Evolutionary conservation across 2,797 vertebrate species (phyloP), one percentile per base, ranked within the genome.

Genomic region (Acanthurus leucopareius): DNA sequence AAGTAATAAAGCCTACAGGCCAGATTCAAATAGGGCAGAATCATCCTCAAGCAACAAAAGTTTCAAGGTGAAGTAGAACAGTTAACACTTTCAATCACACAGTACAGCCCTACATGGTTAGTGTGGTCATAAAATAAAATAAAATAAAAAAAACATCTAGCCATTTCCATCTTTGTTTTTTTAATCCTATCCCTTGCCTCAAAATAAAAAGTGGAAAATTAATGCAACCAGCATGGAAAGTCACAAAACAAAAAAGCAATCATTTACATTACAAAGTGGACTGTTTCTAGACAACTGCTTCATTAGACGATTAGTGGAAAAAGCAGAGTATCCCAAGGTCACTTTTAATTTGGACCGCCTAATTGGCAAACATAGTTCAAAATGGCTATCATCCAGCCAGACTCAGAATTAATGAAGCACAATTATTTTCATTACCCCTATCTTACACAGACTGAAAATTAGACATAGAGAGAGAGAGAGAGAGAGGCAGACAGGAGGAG

Each of bases 301-400:
- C 96, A 97, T 97, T 97, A 97, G 96, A 92, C 91, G 89, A 96
- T 79, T 93, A 96, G 93, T 96, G 94, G 95, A 94, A 95, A 95
- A 94, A 94, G 93, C 95, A 91, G 93, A 95, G 95, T 94, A 95
- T 95, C 97, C 97, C 96, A 97, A 98, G 97, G 97, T 99, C 97
- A 98, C 95, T 97, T 97, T 97, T 97, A 97, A 99, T 98, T 99
- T 97, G 97, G 96, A 96, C 96, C 86, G 94, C 93, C 96, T 98
- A 99, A 99, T 98, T 98, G 97, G 97, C 97, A 98, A 98, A 98
- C 96, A 97, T 95, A 96, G 95, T 97, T 98, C 96, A 97, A 97
- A 98, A 98, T 97, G 97, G 96, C 96, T 96, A 97, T 97, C 96
- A 97, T 97, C 96, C 96, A 97, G 95, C 95, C 95, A 95, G 96